Conservation (phyloP, 2,888 invertebrate genomes). For the Syrphus vitripennis region DNA sequence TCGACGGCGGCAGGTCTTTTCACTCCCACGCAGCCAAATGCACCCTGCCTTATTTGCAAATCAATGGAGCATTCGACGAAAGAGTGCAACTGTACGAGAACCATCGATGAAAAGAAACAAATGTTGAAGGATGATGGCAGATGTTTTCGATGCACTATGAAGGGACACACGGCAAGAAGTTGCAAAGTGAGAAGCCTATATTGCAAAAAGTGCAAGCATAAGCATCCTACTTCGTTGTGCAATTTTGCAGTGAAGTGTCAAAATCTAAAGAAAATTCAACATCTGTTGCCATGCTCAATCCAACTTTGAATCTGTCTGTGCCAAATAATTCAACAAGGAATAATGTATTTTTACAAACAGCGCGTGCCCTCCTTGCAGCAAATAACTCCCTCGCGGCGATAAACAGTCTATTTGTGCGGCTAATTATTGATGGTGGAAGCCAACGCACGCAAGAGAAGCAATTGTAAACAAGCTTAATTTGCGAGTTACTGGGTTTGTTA, state of each 20-base stretch:
- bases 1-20: not conserved
- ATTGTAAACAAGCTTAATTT: too few relatives aligned
- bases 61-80: not conserved
- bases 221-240: not conserved
- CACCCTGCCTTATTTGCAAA: not conserved
- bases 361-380: not conserved
- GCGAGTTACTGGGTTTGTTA: too few relatives aligned
- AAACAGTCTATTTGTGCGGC: not conserved
- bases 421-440: too few relatives aligned
- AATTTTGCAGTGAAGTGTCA: not conserved
- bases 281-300: not conserved
- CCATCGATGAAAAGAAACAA: not conserved
- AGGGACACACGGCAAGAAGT: not conserved
- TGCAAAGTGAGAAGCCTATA: not conserved
- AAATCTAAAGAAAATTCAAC: not conserved
- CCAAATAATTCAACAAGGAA: not conserved
- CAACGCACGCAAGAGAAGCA: too few relatives aligned
- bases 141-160: constrained; percentile 2
- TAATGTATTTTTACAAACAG: not conserved
- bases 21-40: not conserved
- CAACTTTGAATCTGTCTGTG: not conserved
- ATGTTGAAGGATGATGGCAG: not conserved
- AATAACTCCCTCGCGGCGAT: not conserved
- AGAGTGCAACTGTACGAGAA: not conserved
- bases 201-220: not conserved